Conservation (phyloP, 2,113 vertebrate species). For the Pterophyllum scalare region DNA sequence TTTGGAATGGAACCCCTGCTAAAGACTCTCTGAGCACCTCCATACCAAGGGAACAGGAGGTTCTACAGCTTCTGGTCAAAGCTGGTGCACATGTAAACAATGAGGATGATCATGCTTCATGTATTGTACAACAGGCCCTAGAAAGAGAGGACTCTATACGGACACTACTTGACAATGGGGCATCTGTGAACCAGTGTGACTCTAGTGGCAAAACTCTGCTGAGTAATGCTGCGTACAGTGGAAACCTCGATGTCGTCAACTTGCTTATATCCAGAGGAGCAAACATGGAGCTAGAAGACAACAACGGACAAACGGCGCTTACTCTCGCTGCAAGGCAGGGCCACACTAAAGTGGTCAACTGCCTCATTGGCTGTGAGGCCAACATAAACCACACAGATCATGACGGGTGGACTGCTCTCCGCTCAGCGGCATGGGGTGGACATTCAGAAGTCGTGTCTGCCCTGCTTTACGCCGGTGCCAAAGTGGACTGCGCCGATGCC, state of each 20-base stretch:
- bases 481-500: slow-evolving; percentile 95
- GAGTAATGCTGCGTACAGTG: slow-evolving; percentile 93
- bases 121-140: slow-evolving; percentile 93
- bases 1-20: slow-evolving; percentile 96
- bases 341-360: slow-evolving; percentile 97
- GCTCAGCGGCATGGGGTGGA: slow-evolving; percentile 96
- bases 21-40: slow-evolving; percentile 92
- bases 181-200: slow-evolving; percentile 93
- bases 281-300: slow-evolving; percentile 91
- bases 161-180: slow-evolving; percentile 93
- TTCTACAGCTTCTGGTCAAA: slow-evolving; percentile 94
- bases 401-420: slow-evolving; percentile 94
- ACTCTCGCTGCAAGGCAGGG: slow-evolving; percentile 95
- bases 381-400: slow-evolving; percentile 97
- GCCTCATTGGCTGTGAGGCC: slow-evolving; percentile 93
- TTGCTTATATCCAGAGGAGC: slow-evolving; percentile 91
- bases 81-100: slow-evolving; percentile 95
- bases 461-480: slow-evolving; percentile 93
- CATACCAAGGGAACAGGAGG: slow-evolving; percentile 95
- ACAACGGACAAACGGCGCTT: slow-evolving; percentile 93
- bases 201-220: slow-evolving; percentile 91
- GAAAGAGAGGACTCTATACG: slow-evolving; percentile 96
- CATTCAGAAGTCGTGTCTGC: slow-evolving; percentile 97
- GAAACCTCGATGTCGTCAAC: slow-evolving; percentile 95
- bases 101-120: slow-evolving; percentile 90